phyloP scores from a whole-genome alignment of 2,797 vertebrate genomes.

The Trematomus bernacchii region DNA sequence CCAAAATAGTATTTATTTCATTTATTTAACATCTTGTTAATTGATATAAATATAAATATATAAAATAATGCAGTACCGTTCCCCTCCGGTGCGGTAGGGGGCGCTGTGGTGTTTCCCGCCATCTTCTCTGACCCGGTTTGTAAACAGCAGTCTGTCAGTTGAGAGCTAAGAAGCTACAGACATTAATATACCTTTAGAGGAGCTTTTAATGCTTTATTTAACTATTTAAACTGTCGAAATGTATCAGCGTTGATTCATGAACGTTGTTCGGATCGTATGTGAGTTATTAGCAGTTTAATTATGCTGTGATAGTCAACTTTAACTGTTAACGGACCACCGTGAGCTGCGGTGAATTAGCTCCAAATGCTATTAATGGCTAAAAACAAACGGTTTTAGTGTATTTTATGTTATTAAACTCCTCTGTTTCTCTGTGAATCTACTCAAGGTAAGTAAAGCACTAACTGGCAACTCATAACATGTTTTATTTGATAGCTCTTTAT shows the following conservation, averaged over 20 bases:
- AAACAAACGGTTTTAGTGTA: too few species aligned
- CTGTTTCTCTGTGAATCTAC: rapidly evolving
- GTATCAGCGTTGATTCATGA: rapidly evolving
- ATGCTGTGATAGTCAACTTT: neutral
- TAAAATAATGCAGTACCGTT: neutral
- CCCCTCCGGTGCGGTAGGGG: slow-evolving; percentile 1
- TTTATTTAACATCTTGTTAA: neutral
- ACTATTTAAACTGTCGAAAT: rapidly evolving
- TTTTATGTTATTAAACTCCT: neutral
- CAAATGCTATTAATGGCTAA: too few species aligned
- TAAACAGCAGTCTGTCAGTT: slow-evolving; percentile 25
- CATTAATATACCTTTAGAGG: rapidly evolving
- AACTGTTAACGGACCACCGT: neutral
- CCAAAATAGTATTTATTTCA: too few species aligned
- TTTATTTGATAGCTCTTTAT: too few species aligned
- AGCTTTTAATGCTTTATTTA: rapidly evolving
- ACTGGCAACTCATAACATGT: too few species aligned
- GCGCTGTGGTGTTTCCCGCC: neutral
- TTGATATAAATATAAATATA: neutral
- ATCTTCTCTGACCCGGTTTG: slow-evolving; percentile 8
- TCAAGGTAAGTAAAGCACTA: slow-evolving; percentile 33
- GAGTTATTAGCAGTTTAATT: neutral
- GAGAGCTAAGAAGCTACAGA: neutral
- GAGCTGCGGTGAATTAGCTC: neutral
- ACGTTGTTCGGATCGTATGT: rapidly evolving